Evolutionary conservation across 1,140 invertebrate genomes (phyloP), one percentile per base, ranked within the genome.

Genomic region (Plodia interpunctella): DNA sequence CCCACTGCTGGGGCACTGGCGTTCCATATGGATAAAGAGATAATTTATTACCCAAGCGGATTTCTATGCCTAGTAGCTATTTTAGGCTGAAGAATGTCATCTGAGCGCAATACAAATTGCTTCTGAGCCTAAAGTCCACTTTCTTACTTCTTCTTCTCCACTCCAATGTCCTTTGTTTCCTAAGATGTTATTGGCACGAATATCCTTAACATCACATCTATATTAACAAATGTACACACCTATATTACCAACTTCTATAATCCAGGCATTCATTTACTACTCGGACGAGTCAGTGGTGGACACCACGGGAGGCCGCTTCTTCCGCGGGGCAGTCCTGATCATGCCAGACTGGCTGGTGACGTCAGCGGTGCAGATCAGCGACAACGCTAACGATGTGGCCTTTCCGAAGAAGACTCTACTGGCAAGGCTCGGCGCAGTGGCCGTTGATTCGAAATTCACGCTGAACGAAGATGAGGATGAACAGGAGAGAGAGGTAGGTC

Each of bases 391-490:
- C 5, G 64, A 75, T 1, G 57, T 74, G 25, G 69, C 66, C 6
- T 86, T 87, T 21, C 83, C 82, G 0, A 60, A 67, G 17, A 85
- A 85, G 65, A 87, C 83, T 10, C 64, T 88, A 15, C 28, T 87
- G 35, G 86, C 84, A 0, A 77, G 84, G 59, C 51, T 73, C 21
- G 86, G 86, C 8, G 76, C 83, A 20, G 21, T 79, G 9, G 60
- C 30, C 11, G 66, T 87, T 28, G 83, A 88, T 57, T 17, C 57
- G 5, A 77, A 80, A 18, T 77, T 82, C n/a, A 77, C 74, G 2
- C 57, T 87, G 0, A 81, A 85, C 57, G 84, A 88, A 72, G 86
- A 88, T 52, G 84, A 88, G 35, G 70, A 79, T 59, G 86, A 88
- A 62, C 86, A 88, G 55, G 84, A 87, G 57, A 72, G 78, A 15